Evolutionary conservation across 2,888 invertebrate species (phyloP).

Genomic region (Andrena haemorrhoa): DNA sequence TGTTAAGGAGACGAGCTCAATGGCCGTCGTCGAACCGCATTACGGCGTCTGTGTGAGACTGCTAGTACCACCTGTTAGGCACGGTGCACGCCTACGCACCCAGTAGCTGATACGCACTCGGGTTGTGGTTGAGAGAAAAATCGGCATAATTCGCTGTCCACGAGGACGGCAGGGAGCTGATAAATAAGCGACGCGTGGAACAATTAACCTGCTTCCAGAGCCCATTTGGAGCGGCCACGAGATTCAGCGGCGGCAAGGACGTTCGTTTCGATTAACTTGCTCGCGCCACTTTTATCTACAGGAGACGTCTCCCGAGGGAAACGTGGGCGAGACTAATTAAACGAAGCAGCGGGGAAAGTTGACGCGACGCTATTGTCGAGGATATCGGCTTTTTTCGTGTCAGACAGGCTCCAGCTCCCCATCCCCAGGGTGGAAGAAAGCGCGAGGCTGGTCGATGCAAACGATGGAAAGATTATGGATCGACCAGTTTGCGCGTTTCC

Average conservation of each 20-base stretch:
- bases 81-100: constrained; percentile 52
- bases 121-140: constrained; percentile 5
- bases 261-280: constrained; percentile 39
- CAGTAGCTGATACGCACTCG: constrained; percentile 20
- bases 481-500: constrained; percentile 2
- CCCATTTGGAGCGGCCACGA: background rate
- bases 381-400: constrained; percentile 33
- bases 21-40: constrained; percentile 55
- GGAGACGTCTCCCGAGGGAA: constrained; percentile 4
- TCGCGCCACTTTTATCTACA: constrained; percentile 1
- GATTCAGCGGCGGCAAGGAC: background rate
- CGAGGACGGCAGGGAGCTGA: background rate
- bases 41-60: constrained; percentile 41
- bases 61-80: constrained; percentile 67
- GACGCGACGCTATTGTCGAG: constrained; percentile 52
- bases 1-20: constrained; percentile 43
- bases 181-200: background rate
- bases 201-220: background rate
- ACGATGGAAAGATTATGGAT: constrained; percentile 51
- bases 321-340: constrained; percentile 48
- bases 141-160: background rate
- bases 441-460: constrained; percentile 23
- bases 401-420: background rate
- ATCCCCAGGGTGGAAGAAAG: background rate
- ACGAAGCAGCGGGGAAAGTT: constrained; percentile 36